These are phyloP conservation scores for Rhogogaster chlorosoma DNA, from an alignment of 2,888 invertebrate genomes.

Conservation along the genomic window DNA sequence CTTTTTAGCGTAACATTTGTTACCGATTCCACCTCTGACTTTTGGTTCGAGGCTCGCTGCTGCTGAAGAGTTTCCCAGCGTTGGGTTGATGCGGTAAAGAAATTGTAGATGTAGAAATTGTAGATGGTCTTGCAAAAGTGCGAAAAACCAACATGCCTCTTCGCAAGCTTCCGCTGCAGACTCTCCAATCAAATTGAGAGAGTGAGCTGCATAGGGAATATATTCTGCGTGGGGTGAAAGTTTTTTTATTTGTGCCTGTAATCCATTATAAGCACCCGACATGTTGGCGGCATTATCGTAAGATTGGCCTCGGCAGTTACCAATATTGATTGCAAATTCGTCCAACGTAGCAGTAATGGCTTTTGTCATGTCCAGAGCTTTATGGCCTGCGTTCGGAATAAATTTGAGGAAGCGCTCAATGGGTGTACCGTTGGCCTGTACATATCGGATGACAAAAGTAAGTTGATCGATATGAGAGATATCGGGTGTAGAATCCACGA, in stretches of 20 bases:
- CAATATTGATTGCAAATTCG: slow-evolving; percentile 57
- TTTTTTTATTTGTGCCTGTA: slow-evolving; percentile 54
- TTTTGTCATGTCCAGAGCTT: slow-evolving; percentile 23
- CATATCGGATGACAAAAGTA: slow-evolving; percentile 65
- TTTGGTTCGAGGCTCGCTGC: background rate
- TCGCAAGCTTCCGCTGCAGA: slow-evolving; percentile 51
- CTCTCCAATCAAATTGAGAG: slow-evolving; percentile 51
- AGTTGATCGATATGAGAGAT: slow-evolving; percentile 57
- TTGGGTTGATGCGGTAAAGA: slow-evolving; percentile 41
- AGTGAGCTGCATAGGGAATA: slow-evolving; percentile 53
- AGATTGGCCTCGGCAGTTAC: slow-evolving; percentile 60
- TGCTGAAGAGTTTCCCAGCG: slow-evolving; percentile 38
- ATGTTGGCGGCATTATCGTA: slow-evolving; percentile 69
- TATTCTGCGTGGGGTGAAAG: slow-evolving; percentile 33
- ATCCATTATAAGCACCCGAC: slow-evolving; percentile 63
- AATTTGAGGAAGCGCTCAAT: slow-evolving; percentile 61
- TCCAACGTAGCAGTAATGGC: background rate
- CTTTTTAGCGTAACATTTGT: slow-evolving; percentile 25
- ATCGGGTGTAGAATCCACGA: slow-evolving; percentile 65
- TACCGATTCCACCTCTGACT: background rate
- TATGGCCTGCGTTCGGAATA: slow-evolving; percentile 59
- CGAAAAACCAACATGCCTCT: slow-evolving; percentile 54
- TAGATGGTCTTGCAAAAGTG: slow-evolving; percentile 54
- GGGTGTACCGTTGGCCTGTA: slow-evolving; percentile 32
- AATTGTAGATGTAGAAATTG: slow-evolving; percentile 43